These are phyloP conservation scores for Epiblema foenella DNA, from an alignment of 2,888 invertebrate species.

Conservation along the genomic window DNA sequence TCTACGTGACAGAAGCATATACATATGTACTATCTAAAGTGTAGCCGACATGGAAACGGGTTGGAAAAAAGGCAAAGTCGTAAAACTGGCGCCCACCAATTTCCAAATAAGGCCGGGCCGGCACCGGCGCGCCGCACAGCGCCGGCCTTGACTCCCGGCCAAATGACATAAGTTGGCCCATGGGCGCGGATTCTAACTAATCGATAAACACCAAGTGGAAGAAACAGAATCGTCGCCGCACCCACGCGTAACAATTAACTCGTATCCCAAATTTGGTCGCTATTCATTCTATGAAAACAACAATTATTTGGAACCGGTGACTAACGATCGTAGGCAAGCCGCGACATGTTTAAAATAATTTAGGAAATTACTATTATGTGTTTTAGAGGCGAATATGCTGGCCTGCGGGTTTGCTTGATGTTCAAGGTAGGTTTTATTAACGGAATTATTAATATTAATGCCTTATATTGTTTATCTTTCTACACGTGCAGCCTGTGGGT, in stretches of 20 bases:
- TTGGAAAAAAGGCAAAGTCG: conserved; percentile 81
- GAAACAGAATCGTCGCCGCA: conserved; percentile 69
- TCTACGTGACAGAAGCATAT: conserved; percentile 63
- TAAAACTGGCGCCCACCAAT: conserved; percentile 85
- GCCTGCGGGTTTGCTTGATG: too few species aligned
- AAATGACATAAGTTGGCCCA: conserved; percentile 84
- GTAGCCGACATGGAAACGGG: conserved; percentile 75
- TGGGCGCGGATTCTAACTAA: conserved; percentile 82
- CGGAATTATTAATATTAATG: too few species aligned
- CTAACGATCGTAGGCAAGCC: conserved; percentile 18
- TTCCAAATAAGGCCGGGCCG: conserved; percentile 82
- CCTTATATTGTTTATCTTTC: too few species aligned
- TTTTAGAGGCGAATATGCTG: too few species aligned
- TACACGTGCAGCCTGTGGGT: too few species aligned
- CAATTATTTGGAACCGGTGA: conserved; percentile 29
- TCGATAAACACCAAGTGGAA: conserved; percentile 80
- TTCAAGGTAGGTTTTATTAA: too few species aligned
- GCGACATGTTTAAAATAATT: conserved; percentile 8
- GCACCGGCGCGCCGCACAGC: conserved; percentile 73
- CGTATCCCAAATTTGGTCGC: conserved; percentile 67
- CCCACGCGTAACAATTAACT: conserved; percentile 75
- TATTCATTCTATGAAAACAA: conserved; percentile 68
- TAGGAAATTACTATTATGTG: too few species aligned
- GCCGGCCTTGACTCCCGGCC: conserved; percentile 83
- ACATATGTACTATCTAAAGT: conserved; percentile 70